phyloP scores from a whole-genome alignment of 2,888 invertebrate genomes.

The Brachynemurus nebulosus region DNA sequence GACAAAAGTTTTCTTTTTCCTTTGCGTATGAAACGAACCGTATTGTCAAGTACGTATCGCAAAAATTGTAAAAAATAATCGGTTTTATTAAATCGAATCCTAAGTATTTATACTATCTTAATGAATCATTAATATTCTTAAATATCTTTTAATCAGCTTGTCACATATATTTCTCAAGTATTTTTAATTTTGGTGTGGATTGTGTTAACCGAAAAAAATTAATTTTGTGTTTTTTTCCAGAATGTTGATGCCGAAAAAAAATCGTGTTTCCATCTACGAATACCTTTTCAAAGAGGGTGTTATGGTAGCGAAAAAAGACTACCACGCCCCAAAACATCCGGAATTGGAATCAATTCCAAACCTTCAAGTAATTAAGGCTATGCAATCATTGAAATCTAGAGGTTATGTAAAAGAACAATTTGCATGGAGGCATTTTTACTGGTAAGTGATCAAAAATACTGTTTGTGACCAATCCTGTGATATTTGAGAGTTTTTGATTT shows the following conservation, averaged over 20 bases:
- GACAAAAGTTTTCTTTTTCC: too few relatives aligned
- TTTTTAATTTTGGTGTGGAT: too few relatives aligned
- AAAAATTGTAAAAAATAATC: too few relatives aligned
- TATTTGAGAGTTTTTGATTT: not conserved
- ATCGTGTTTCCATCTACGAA: slow-evolving; percentile 92
- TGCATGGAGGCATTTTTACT: slow-evolving; percentile 99
- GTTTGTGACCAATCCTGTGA: not conserved
- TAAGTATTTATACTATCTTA: too few relatives aligned
- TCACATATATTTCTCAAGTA: too few relatives aligned
- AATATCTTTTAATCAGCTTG: too few relatives aligned
- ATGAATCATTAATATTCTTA: too few relatives aligned
- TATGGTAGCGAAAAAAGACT: slow-evolving; percentile 98
- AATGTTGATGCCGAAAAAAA: slow-evolving; percentile 99
- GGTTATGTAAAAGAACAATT: slow-evolving; percentile 99
- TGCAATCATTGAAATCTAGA: slow-evolving; percentile 91
- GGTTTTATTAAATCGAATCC: too few relatives aligned
- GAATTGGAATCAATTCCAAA: slow-evolving; percentile 91
- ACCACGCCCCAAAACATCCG: slow-evolving; percentile 94
- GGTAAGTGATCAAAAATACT: slow-evolving; percentile 39
- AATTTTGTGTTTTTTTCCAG: slow-evolving; percentile 35
- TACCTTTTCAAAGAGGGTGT: slow-evolving; percentile 98
- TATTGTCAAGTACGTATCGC: too few relatives aligned
- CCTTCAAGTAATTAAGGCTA: slow-evolving; percentile 95
- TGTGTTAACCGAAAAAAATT: too few relatives aligned
- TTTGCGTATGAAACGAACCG: too few relatives aligned